Base-by-base conservation (phyloP, 1,140 invertebrate species). In the Uloborus diversus region DNA sequence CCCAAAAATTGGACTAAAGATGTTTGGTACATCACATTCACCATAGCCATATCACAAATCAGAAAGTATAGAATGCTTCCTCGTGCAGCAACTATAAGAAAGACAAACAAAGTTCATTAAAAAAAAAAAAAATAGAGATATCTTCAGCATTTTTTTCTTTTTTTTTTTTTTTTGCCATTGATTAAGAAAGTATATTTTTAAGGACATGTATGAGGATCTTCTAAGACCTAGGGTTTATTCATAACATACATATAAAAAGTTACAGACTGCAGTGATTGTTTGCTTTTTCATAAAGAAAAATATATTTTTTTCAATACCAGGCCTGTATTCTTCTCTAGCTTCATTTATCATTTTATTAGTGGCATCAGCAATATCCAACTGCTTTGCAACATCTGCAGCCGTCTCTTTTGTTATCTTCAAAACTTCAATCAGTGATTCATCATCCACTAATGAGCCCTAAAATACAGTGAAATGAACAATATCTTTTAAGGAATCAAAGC, bases 41-140 rank as follows among this genome's bases (percentile, higher is more conserved):
- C 88, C 78, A 88, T 84, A 64, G 86, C 85, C 88, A 89, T 88
- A 75, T 89, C 88, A 37, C 85, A 85, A 30, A 89, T 89, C 33
- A 88, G 81, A 85, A 89, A 89, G 73, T 89, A 89, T 30, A 89
- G 82, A 80, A 89, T 88, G 70, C 87, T 88, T 17, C 88, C 90
- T 35, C 89, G 86, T 0, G 86, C 85, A 79, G 92, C 88, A 37
- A 88, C 87, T 81, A 14, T 13, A 79, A 49, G n/a, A 73, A 64
- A 9, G 7, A n/a, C n/a, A n/a, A n/a, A n/a, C n/a, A n/a, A n/a
- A n/a, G n/a, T n/a, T n/a, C n/a, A n/a, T n/a, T n/a, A n/a, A n/a
- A n/a, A n/a, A n/a, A n/a, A n/a, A n/a, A n/a, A n/a, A n/a, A n/a
- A n/a, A n/a, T n/a, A n/a, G n/a, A n/a, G n/a, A n/a, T n/a, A n/a